These are phyloP conservation scores for Columbina picui DNA, from an alignment of 2,113 vertebrate species.

Conservation along the genomic window DNA sequence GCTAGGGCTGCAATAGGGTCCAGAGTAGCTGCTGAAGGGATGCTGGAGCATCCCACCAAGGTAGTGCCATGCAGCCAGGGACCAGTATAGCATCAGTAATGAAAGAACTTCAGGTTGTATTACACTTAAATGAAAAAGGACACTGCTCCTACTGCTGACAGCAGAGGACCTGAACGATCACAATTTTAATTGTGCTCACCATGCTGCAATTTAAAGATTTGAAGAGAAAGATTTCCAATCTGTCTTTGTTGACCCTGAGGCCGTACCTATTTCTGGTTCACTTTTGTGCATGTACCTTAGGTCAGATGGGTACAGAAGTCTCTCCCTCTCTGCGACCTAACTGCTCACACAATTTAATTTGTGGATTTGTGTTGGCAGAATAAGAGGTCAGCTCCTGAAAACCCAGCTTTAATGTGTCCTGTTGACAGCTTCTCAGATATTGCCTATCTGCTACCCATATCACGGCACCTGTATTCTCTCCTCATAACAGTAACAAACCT, in stretches of 20 bases:
- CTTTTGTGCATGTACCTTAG: background rate
- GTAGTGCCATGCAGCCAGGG: background rate
- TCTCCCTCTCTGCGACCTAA: constrained; percentile 25
- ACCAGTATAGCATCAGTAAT: background rate
- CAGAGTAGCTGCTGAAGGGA: background rate
- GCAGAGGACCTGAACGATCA: background rate
- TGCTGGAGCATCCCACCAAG: background rate
- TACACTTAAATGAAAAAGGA: background rate
- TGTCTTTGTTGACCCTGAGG: constrained; percentile 27
- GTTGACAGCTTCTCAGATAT: constrained; percentile 58
- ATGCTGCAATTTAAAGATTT: background rate
- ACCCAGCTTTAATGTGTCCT: background rate
- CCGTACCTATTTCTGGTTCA: constrained; percentile 5
- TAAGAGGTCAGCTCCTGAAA: constrained; percentile 51
- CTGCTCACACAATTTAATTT: constrained; percentile 63
- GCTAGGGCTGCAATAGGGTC: background rate
- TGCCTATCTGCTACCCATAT: constrained; percentile 26
- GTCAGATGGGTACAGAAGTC: background rate
- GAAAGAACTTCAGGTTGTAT: background rate
- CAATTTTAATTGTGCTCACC: constrained; percentile 31
- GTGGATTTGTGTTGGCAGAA: constrained; percentile 40
- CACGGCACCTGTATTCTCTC: background rate
- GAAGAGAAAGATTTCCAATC: constrained; percentile 43
- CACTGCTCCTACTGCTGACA: background rate
- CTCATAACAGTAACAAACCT: constrained; percentile 14